Conservation (phyloP, 2,113 vertebrate species). For the Lycocorax pyrrhopterus region DNA sequence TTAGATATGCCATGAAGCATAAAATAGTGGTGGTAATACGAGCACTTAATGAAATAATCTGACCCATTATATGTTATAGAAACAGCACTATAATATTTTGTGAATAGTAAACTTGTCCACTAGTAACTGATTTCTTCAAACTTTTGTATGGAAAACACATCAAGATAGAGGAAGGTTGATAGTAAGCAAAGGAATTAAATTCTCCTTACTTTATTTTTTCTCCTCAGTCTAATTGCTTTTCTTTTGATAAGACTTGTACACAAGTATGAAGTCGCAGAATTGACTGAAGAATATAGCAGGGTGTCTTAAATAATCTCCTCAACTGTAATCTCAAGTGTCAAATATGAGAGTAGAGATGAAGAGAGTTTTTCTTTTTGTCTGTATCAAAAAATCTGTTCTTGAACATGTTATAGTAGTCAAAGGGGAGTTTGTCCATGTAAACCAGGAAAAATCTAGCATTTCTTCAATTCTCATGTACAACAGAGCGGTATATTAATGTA, state of each 20-base stretch:
- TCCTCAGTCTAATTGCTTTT: neutral
- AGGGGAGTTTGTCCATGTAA: neutral
- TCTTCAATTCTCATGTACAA: neutral
- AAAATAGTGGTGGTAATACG: neutral
- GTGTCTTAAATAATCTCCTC: neutral
- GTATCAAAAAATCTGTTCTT: neutral
- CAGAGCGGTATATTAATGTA: neutral
- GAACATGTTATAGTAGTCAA: neutral
- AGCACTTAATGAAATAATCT: neutral
- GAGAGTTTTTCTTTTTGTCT: neutral
- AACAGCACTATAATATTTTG: neutral
- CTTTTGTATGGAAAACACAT: neutral
- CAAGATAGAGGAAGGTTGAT: neutral
- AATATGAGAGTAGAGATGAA: neutral
- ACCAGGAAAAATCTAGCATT: neutral
- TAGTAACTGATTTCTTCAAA: neutral
- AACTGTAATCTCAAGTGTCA: neutral
- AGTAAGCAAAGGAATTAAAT: neutral
- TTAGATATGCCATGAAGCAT: neutral
- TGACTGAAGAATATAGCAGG: neutral
- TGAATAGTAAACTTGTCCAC: neutral
- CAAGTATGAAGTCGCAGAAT: neutral
- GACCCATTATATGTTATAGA: neutral
- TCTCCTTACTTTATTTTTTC: neutral
- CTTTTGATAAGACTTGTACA: neutral